phyloP scores from a whole-genome alignment of 2,113 vertebrate genomes.

The Sus scrofa region DNA sequence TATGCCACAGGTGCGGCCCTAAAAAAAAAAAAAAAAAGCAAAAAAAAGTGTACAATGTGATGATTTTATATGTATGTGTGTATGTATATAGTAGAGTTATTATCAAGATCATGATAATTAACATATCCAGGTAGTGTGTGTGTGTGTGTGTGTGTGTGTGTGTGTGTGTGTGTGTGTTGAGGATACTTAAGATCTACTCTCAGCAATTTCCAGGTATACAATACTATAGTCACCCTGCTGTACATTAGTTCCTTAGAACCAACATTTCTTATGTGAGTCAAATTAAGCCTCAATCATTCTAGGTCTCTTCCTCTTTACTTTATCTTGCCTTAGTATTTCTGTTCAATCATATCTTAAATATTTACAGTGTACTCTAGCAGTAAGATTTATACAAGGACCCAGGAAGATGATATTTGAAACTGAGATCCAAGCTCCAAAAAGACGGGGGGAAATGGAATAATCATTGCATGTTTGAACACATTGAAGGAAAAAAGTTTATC shows the following conservation, averaged over 20 bases:
- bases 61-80: neutral
- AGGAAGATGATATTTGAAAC: neutral
- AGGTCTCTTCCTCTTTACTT: neutral
- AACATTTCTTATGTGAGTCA: neutral
- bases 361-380: neutral
- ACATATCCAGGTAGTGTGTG: neutral
- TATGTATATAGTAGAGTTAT: neutral
- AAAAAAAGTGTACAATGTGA: neutral
- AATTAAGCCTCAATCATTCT: neutral
- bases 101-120: neutral
- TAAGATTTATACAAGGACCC: neutral
- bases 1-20: too few relatives aligned
- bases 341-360: neutral
- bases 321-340: neutral
- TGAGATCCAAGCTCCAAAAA: slow-evolving; percentile 27
- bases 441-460: neutral
- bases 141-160: neutral
- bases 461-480: slow-evolving; percentile 22
- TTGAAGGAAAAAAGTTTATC: slow-evolving; percentile 24
- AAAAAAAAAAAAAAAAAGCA: too few relatives aligned
- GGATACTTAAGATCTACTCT: neutral
- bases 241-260: neutral
- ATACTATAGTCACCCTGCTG: neutral
- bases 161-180: neutral
- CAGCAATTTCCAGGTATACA: neutral